Evolutionary conservation across 1,140 invertebrate genomes (phyloP).

Genomic region (Drosophila murphyi): DNA sequence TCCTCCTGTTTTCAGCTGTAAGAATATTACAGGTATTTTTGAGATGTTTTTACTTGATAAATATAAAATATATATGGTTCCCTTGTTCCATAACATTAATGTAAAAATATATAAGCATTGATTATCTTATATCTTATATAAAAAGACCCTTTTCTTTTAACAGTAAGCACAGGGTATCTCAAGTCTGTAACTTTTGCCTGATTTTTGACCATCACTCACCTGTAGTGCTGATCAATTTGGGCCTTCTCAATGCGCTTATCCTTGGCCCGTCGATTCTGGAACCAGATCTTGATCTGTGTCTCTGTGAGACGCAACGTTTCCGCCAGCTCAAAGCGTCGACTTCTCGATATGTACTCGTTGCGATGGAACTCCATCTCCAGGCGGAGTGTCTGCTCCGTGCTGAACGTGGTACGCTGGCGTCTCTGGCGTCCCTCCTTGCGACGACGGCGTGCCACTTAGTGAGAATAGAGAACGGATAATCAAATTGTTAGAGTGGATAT

Average conservation of each 20-base stretch:
- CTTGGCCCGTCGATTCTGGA: slow-evolving; percentile 97
- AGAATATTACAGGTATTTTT: too few species aligned
- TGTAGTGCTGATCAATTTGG: slow-evolving; percentile 96
- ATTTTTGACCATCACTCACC: slow-evolving; percentile 86
- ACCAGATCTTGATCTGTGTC: slow-evolving; percentile 98
- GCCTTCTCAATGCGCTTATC: slow-evolving; percentile 98
- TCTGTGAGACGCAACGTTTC: slow-evolving; percentile 93
- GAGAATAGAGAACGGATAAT: slow-evolving; percentile 2
- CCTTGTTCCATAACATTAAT: too few species aligned
- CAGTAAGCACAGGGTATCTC: too few species aligned
- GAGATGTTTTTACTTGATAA: too few species aligned
- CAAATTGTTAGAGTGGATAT: not conserved
- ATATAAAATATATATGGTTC: too few species aligned
- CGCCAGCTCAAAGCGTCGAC: slow-evolving; percentile 94
- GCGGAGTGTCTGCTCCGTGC: slow-evolving; percentile 94
- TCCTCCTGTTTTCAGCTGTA: too few species aligned
- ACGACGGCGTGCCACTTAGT: slow-evolving; percentile 91
- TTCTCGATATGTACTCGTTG: slow-evolving; percentile 95
- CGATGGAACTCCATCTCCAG: slow-evolving; percentile 95
- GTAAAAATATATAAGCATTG: too few species aligned
- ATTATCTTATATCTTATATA: too few species aligned
- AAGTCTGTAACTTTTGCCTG: too few species aligned
- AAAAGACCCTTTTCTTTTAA: too few species aligned
- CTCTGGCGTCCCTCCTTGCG: slow-evolving; percentile 93
- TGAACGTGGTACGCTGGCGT: slow-evolving; percentile 97